Evolutionary conservation across 2,888 invertebrate genomes (phyloP).

Genomic region (Aleiodes testaceus): DNA sequence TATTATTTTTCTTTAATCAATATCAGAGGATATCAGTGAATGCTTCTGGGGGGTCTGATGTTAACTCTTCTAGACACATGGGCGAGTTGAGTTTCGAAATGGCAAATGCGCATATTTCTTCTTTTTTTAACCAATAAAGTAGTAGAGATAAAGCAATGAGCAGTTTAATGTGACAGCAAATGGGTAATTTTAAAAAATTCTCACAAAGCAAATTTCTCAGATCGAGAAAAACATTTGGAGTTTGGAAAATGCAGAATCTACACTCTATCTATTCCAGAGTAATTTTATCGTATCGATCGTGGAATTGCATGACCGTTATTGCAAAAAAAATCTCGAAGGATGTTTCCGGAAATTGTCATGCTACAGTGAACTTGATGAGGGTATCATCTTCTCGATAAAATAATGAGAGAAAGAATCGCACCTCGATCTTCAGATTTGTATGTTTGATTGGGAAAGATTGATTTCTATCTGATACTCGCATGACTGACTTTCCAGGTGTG

Average conservation of each 20-base stretch:
- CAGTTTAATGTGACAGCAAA: background rate
- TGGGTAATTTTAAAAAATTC: background rate
- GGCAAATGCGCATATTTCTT: no score
- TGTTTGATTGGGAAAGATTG: slow-evolving; percentile 8
- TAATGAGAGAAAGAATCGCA: slow-evolving; percentile 2
- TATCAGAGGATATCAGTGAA: no score
- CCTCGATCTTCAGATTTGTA: slow-evolving; percentile 19
- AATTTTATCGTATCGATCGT: slow-evolving; percentile 3
- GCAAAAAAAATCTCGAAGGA: slow-evolving; percentile 14
- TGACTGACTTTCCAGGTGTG: slow-evolving; percentile 14
- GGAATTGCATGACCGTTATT: slow-evolving; percentile 16
- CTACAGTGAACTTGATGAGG: slow-evolving; percentile 1
- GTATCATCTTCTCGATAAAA: background rate
- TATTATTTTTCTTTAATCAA: background rate
- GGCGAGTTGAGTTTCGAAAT: no score
- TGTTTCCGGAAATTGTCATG: slow-evolving; percentile 28
- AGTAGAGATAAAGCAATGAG: no score
- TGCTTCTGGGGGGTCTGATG: background rate
- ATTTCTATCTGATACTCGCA: background rate
- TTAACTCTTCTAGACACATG: no score
- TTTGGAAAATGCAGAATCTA: background rate
- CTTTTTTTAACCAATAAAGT: no score
- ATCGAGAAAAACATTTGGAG: background rate
- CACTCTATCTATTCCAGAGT: background rate
- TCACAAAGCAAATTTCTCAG: background rate